Conservation (phyloP, 2,797 vertebrate species). For the Scolopax bukidnonensis region DNA sequence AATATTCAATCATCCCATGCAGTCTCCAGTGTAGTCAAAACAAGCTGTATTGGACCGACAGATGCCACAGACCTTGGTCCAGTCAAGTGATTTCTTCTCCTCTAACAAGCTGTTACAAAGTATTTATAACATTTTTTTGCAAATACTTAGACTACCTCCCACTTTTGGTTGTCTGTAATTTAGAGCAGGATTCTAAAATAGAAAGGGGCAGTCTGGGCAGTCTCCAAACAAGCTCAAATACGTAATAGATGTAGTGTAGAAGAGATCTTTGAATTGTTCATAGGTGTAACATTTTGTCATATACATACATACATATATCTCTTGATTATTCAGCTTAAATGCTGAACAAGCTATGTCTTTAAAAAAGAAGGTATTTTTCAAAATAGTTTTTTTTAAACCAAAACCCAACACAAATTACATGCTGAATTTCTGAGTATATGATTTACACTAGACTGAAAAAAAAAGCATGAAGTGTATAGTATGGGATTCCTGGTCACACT, state of each 20-base stretch:
- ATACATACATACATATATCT: fast-evolving
- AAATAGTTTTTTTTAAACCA: not conserved
- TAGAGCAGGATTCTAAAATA: not conserved
- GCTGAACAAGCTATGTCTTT: not conserved
- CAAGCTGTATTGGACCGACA: not conserved
- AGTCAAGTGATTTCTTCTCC: not conserved
- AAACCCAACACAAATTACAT: not conserved
- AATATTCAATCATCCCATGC: not conserved
- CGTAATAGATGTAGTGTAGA: not conserved
- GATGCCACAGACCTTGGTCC: not conserved
- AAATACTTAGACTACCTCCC: not conserved
- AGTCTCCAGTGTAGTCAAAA: not conserved
- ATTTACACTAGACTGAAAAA: not conserved
- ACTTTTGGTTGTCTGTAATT: not conserved
- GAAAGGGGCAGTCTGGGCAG: not conserved
- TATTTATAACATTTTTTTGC: not conserved
- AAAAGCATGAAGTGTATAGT: not conserved
- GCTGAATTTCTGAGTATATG: not conserved
- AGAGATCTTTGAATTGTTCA: not conserved
- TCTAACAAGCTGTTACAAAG: not conserved
- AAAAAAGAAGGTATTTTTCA: not conserved
- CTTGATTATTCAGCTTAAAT: not conserved
- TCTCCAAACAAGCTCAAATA: not conserved
- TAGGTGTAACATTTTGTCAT: not conserved
- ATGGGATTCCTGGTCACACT: not conserved